Percentiles rank a stretch among this genome's conserved stretches.
Evolutionary conservation across 2,888 invertebrate species (phyloP).

Genomic region (Drosophila diplacantha): DNA sequence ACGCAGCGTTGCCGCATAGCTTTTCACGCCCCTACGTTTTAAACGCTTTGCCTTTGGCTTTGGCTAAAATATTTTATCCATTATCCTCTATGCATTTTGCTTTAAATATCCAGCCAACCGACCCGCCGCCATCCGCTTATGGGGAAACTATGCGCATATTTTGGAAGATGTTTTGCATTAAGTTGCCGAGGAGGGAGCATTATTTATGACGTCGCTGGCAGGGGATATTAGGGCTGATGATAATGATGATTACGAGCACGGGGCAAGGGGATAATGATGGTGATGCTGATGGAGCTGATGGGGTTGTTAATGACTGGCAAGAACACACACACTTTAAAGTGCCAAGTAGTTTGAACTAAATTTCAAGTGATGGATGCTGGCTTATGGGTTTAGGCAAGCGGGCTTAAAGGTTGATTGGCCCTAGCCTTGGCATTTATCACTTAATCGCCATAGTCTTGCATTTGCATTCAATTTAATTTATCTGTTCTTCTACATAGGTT

Average conservation of each 20-base stretch:
- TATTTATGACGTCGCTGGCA: constrained; percentile 37
- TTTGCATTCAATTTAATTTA: constrained; percentile 1
- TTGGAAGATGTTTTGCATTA: constrained; percentile 64
- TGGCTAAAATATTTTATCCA: constrained; percentile 31
- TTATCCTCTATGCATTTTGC: constrained; percentile 29
- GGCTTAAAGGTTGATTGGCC: constrained; percentile 17
- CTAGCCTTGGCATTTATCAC: not conserved
- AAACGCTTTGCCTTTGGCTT: constrained; percentile 23
- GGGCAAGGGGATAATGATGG: not conserved
- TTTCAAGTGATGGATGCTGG: constrained; percentile 31
- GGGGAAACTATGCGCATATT: constrained; percentile 47
- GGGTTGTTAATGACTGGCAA: constrained; percentile 27
- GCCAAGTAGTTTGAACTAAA: constrained; percentile 35
- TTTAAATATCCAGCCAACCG: constrained; percentile 3
- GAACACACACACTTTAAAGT: constrained; percentile 20
- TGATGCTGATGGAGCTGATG: constrained; percentile 7
- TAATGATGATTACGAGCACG: constrained; percentile 28
- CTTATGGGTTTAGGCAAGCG: constrained; percentile 16
- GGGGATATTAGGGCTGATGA: constrained; percentile 33
- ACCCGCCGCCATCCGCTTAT: not conserved
- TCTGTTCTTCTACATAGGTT: not conserved
- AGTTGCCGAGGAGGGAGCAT: constrained; percentile 26
- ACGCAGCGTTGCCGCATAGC: constrained; percentile 26
- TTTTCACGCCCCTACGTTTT: constrained; percentile 17
- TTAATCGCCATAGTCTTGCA: not conserved